These are phyloP conservation scores for Luidia sarsii DNA, from an alignment of 53 echinoderm and acorn worm genomes.

Conservation along the genomic window DNA sequence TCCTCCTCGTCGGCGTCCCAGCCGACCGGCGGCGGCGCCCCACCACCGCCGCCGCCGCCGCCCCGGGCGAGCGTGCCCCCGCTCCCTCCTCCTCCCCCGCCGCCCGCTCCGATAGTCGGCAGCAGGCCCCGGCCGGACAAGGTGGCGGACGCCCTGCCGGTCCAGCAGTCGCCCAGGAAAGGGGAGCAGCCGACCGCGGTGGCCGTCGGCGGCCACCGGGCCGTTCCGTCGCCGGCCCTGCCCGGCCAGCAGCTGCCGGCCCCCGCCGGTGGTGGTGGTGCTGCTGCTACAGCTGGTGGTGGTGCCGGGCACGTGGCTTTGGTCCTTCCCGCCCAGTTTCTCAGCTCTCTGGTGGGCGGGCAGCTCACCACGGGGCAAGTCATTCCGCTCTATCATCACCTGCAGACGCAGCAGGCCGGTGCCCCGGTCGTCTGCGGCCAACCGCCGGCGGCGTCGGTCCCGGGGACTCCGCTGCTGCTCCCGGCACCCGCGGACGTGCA, in stretches of 20 bases:
- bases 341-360: constrained; percentile 31
- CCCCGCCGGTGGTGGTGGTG: neutral
- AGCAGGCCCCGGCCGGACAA: neutral
- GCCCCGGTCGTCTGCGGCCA: constrained; percentile 6
- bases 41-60: neutral
- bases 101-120: neutral
- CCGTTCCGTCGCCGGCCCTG: neutral
- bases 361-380: constrained; percentile 41
- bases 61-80: constrained; percentile 6
- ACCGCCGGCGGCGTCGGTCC: neutral
- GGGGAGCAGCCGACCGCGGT: constrained; percentile 2
- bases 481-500: constrained; percentile 4
- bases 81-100: neutral
- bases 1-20: neutral
- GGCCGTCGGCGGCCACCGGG: neutral
- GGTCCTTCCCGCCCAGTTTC: constrained; percentile 33
- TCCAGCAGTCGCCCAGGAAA: constrained; percentile 19
- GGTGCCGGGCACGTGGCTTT: constrained; percentile 35
- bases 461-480: neutral
- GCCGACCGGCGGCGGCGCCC: neutral
- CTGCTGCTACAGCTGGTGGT: neutral
- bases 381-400: constrained; percentile 34
- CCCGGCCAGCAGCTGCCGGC: constrained; percentile 17
- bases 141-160: neutral
- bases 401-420: constrained; percentile 9